These are phyloP conservation scores for Heterocephalus glaber DNA, from an alignment of 2,113 vertebrate genomes.

Conservation along the genomic window DNA sequence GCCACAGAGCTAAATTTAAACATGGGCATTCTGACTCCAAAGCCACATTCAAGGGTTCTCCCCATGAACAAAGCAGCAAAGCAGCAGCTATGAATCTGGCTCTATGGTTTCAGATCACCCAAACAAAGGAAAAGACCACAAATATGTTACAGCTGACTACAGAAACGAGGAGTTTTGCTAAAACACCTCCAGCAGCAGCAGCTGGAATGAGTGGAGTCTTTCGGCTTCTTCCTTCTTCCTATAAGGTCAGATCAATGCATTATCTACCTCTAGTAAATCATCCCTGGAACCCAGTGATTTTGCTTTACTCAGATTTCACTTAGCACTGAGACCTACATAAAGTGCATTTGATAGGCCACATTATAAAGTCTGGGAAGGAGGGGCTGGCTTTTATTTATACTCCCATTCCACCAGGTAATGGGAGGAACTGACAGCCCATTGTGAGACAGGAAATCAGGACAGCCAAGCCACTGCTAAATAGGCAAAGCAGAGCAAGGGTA, in stretches of 20 bases:
- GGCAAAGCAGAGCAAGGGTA: neutral
- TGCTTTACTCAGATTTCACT: neutral
- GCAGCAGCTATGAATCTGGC: neutral
- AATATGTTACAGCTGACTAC: neutral
- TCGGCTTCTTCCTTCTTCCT: neutral
- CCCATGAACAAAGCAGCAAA: neutral
- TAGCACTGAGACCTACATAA: neutral
- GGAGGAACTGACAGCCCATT: neutral
- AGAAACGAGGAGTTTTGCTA: neutral
- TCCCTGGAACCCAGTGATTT: neutral
- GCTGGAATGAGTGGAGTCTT: neutral
- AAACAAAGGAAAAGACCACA: no score
- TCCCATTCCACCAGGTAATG: neutral
- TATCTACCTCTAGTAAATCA: neutral
- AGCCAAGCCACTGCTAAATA: neutral
- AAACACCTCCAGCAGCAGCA: no score
- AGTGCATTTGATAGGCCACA: neutral
- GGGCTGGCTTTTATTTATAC: neutral
- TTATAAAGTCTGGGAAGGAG: neutral
- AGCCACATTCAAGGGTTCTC: accelerated
- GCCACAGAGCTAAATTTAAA: neutral
- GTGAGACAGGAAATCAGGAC: neutral
- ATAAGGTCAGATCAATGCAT: accelerated
- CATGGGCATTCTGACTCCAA: neutral
- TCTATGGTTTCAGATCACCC: no score